phyloP scores from a whole-genome alignment of 2,113 vertebrate species.

The Poeciliopsis prolifica region DNA sequence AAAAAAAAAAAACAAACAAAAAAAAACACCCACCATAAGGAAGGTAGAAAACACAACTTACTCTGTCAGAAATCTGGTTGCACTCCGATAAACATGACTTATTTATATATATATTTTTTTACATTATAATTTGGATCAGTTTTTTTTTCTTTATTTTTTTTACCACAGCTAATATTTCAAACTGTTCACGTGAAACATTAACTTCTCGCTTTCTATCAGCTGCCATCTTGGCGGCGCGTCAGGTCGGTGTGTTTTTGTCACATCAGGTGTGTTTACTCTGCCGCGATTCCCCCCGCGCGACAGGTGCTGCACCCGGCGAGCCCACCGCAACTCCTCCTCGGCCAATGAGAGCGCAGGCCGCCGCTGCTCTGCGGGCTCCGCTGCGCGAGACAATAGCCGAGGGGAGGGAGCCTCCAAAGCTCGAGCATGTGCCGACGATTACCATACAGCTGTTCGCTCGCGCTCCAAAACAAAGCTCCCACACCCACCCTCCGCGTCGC shows the following conservation, averaged over 20 bases:
- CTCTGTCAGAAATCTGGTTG: not conserved
- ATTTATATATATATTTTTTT: no score
- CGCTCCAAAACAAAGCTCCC: constrained; percentile 68
- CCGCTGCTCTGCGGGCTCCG: not conserved
- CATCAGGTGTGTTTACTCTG: constrained; percentile 54
- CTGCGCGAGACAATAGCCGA: constrained; percentile 57
- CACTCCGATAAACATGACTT: not conserved
- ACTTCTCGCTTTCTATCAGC: not conserved
- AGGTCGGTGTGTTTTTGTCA: not conserved
- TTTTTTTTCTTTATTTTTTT: not conserved
- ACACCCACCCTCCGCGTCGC: constrained; percentile 6
- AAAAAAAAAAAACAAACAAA: no score
- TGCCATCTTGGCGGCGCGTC: not conserved
- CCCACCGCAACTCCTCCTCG: constrained; percentile 19
- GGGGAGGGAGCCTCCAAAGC: constrained; percentile 49
- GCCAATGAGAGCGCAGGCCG: constrained; percentile 49
- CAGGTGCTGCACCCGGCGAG: constrained; percentile 57
- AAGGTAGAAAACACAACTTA: not conserved
- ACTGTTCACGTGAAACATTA: not conserved
- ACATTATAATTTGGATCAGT: not conserved
- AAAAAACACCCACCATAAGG: no score
- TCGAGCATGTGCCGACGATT: constrained; percentile 77
- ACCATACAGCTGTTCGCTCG: constrained; percentile 84
- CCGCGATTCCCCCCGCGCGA: constrained; percentile 34
- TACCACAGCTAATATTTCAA: not conserved